A percentile compares a stretch with the other conserved stretches of the same genome.
These are phyloP conservation scores for Cichladusa arquata DNA, from an alignment of 2,113 vertebrate genomes.

Conservation along the genomic window DNA sequence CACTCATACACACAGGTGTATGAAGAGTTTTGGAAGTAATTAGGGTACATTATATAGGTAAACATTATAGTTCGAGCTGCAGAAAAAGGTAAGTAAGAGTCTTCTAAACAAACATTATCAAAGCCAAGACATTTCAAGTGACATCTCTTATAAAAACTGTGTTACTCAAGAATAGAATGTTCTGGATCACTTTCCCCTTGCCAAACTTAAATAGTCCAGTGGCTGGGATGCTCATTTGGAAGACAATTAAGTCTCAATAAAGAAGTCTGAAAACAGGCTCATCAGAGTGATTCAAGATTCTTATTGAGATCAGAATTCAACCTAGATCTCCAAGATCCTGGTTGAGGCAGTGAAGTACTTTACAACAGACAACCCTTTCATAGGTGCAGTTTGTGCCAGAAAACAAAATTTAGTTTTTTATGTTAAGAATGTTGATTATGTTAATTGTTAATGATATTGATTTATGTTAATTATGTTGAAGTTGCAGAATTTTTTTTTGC, in stretches of 20 bases:
- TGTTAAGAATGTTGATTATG: background rate
- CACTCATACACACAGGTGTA: background rate
- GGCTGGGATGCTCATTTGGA: background rate
- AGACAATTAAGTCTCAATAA: background rate
- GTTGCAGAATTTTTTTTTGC: background rate
- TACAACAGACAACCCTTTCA: background rate
- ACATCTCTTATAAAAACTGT: background rate
- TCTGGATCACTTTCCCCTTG: background rate
- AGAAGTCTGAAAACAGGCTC: background rate
- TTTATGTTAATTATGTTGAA: background rate
- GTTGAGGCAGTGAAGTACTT: background rate
- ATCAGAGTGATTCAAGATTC: background rate
- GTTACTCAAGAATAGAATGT: background rate
- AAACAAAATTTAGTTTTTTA: background rate
- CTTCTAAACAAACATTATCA: background rate
- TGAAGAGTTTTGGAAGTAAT: background rate
- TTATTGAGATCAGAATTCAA: background rate
- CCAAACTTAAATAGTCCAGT: background rate
- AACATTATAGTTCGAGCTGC: background rate
- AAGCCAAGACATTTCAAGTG: background rate
- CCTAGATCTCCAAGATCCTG: background rate
- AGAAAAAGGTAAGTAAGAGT: background rate
- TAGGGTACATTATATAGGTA: background rate
- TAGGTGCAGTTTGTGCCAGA: background rate
- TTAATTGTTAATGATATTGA: background rate